These are phyloP conservation scores for Zeus faber DNA, from an alignment of 2,113 vertebrate genomes.

Conservation along the genomic window DNA sequence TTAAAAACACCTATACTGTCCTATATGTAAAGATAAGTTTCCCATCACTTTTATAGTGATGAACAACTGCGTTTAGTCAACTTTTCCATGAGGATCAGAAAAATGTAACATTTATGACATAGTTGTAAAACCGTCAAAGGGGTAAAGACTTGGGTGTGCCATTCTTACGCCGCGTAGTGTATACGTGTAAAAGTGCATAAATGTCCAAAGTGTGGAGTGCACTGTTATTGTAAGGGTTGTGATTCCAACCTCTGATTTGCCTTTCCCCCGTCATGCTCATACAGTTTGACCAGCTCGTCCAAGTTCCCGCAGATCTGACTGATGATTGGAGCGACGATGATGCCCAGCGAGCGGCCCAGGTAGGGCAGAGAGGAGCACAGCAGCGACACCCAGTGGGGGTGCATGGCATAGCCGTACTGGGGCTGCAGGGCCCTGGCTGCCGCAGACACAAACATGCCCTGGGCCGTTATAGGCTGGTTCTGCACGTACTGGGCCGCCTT, in stretches of 20 bases:
- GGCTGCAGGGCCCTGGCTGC: slow-evolving; percentile 88
- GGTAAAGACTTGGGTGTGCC: too few relatives aligned
- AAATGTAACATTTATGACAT: too few relatives aligned
- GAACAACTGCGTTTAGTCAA: too few relatives aligned
- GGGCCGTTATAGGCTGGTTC: slow-evolving; percentile 89
- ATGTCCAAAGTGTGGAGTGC: too few relatives aligned
- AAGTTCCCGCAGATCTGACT: slow-evolving; percentile 93
- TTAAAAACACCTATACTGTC: too few relatives aligned
- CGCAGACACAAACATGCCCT: slow-evolving; percentile 90
- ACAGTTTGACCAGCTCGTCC: slow-evolving; percentile 89
- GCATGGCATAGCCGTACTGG: slow-evolving; percentile 89
- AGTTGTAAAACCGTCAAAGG: too few relatives aligned
- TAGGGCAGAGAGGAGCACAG: slow-evolving; percentile 87
- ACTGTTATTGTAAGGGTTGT: too few relatives aligned
- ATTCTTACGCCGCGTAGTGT: too few relatives aligned
- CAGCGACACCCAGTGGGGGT: slow-evolving; percentile 90
- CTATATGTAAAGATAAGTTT: too few relatives aligned
- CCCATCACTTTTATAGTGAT: too few relatives aligned
- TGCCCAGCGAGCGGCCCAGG: slow-evolving; percentile 88
- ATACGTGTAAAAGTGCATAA: too few relatives aligned
- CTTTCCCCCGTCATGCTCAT: slow-evolving; percentile 85
- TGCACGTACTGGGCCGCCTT: slow-evolving; percentile 85
- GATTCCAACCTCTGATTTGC: slow-evolving; percentile 73
- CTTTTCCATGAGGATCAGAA: too few relatives aligned
- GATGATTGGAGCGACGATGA: slow-evolving; percentile 88